A percentile compares a stretch with the other conserved stretches of the same genome.
phyloP scores from a whole-genome alignment of 2,113 vertebrate species.

The Scatophagus argus region DNA sequence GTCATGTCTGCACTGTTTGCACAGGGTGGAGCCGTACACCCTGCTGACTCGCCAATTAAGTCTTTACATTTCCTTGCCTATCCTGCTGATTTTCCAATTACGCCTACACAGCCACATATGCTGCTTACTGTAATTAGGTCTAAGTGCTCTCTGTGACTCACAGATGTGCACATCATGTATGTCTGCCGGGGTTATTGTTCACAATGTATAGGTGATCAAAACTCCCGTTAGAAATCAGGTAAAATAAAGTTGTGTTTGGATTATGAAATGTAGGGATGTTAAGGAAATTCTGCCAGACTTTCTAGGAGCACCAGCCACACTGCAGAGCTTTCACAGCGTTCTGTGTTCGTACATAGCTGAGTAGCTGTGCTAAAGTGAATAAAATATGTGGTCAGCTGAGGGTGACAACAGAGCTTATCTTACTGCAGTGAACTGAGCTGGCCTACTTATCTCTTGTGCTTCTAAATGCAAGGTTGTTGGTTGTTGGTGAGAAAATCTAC shows the following conservation, averaged over 20 bases:
- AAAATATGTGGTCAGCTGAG: conserved; percentile 36
- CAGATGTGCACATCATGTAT: conserved; percentile 36
- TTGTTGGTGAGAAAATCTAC: neutral
- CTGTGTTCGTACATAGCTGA: neutral
- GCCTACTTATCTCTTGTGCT: neutral
- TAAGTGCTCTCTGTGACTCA: conserved; percentile 9
- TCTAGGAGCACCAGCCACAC: neutral
- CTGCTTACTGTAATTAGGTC: conserved; percentile 48
- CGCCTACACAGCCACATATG: conserved; percentile 47
- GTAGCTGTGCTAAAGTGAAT: conserved; percentile 26
- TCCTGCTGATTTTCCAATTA: conserved; percentile 72
- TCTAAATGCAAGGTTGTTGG: neutral
- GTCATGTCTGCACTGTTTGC: conserved; percentile 25
- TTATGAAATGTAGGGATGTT: neutral
- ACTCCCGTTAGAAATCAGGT: conserved; percentile 1
- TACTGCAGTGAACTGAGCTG: conserved; percentile 18
- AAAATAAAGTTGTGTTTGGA: neutral
- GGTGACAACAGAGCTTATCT: neutral
- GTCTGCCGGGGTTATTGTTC: conserved; percentile 2
- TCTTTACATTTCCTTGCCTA: conserved; percentile 39
- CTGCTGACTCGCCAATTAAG: conserved; percentile 68
- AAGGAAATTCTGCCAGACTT: neutral
- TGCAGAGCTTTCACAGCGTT: neutral
- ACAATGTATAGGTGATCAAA: conserved; percentile 16
- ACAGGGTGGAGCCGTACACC: conserved; percentile 55